Conservation (phyloP, 2,888 invertebrate species). For the Dynastes hyllus region DNA sequence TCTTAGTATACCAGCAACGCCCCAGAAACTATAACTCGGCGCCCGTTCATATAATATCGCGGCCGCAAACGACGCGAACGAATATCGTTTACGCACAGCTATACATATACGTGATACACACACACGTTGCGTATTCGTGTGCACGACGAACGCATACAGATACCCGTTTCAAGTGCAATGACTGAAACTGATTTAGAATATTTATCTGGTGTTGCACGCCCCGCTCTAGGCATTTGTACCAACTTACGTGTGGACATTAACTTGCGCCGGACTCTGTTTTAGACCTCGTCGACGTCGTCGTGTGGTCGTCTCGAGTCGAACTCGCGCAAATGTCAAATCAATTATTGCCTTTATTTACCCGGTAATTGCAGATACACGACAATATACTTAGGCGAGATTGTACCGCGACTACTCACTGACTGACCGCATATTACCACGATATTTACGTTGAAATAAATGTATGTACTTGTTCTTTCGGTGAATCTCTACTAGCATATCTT, state of each 20-base stretch:
- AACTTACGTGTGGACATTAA: neutral
- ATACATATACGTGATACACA: neutral
- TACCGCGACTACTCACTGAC: too few species aligned
- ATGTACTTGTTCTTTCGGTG: too few species aligned
- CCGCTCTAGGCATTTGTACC: neutral
- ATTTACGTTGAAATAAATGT: too few species aligned
- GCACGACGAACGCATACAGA: neutral
- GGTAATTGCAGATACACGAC: conserved; percentile 58
- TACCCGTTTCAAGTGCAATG: conserved; percentile 54
- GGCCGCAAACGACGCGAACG: too few species aligned
- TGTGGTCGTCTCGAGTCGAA: conserved; percentile 48
- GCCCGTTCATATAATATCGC: too few species aligned
- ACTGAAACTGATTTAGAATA: conserved; percentile 57
- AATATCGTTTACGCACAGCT: neutral
- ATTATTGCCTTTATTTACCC: conserved; percentile 56
- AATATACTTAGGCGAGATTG: conserved; percentile 57
- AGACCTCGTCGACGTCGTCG: too few species aligned
- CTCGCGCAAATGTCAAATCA: conserved; percentile 60
- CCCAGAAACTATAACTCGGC: too few species aligned
- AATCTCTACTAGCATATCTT: too few species aligned
- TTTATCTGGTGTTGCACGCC: conserved; percentile 48
- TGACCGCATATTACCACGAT: neutral
- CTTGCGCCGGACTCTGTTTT: conserved; percentile 10
- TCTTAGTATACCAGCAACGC: too few species aligned
- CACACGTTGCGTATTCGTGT: neutral